A percentile compares a stretch with the other conserved stretches of the same genome.
These are phyloP conservation scores for Pyrgilauda ruficollis DNA, from an alignment of 2,113 vertebrate genomes.

Conservation along the genomic window DNA sequence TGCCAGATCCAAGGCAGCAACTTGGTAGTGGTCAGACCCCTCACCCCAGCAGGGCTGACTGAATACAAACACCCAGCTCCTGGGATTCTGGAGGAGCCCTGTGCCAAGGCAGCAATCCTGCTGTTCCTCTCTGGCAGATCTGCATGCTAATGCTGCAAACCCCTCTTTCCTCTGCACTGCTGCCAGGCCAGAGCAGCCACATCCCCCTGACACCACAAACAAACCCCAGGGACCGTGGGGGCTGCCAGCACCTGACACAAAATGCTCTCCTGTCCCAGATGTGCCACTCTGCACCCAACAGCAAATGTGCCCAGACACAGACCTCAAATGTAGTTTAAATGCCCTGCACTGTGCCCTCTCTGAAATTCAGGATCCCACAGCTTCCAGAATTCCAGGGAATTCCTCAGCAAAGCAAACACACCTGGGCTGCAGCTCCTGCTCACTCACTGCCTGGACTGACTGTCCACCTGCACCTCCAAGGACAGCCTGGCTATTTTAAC, in stretches of 20 bases:
- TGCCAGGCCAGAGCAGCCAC: not conserved
- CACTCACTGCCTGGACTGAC: not conserved
- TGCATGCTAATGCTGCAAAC: not conserved
- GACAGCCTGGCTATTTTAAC: not conserved
- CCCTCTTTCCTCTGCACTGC: not conserved
- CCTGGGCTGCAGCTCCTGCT: not conserved
- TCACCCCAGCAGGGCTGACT: not conserved
- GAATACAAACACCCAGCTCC: not conserved
- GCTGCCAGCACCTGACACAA: not conserved
- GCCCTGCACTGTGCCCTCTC: not conserved
- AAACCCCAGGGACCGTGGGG: fast-evolving
- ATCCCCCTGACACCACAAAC: not conserved
- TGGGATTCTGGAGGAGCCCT: not conserved
- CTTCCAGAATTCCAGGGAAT: not conserved
- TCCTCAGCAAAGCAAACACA: not conserved
- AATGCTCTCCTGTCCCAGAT: not conserved
- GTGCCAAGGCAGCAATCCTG: not conserved
- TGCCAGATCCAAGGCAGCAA: not conserved
- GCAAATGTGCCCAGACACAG: not conserved
- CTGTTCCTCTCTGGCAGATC: not conserved
- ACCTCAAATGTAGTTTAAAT: fast-evolving
- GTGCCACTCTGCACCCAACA: not conserved
- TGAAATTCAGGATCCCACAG: not conserved
- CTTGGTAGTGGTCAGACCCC: not conserved
- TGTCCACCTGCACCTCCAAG: not conserved